Base-by-base conservation (phyloP, 2,113 vertebrate species). In the Caretta caretta region DNA sequence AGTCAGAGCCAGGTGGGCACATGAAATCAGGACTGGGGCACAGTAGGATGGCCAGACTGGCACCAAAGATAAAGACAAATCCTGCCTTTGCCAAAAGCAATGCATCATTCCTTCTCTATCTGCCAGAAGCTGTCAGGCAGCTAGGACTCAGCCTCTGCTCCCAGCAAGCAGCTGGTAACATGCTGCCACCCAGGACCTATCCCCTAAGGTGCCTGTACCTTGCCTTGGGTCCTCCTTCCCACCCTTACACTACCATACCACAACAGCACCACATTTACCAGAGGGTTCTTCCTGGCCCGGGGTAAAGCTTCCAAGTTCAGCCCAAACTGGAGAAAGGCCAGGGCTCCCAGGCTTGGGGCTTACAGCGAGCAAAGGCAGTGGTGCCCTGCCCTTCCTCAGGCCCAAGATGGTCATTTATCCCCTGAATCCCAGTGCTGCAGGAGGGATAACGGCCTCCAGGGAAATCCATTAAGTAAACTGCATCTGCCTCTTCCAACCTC, bases 101-200 rank as follows among this genome's bases (percentile, higher is more conserved):
- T 22, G 38, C 38, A 25, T 48, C 42, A 48, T 48, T 46, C 75
- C 12, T 29, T 13, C 42, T 25, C 46, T 12, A 4, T 48, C 75
- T 25, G 25, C 42, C 42, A 48, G 75, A 13, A 78, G 42, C 25
- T 78, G 42, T 10, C 38, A 76, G 19, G 24, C 38, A n/a, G 50
- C 0, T 1, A 17, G 19, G 48, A 83, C 4, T 19, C 65, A 1
- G 0, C 42, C 1, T 2, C 82, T 38, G 78, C 42, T 78, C 25
- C 75, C 78, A 48, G 78, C 48, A 80, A 78, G 42, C 75, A 78
- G 42, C 75, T 78, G 75, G 75, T 48, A 29, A 27, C 42, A 78
- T n/a, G 35, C 35, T 20, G n/a, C 19, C 31, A 76, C 38, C 38
- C 72, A 76, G 38, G 10, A 25, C 75, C 42, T 48, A 25, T 48